A percentile compares a stretch with the other conserved stretches of the same genome.
Evolutionary conservation across 1,140 invertebrate species (phyloP).

Genomic region (Papilio polyxenes): DNA sequence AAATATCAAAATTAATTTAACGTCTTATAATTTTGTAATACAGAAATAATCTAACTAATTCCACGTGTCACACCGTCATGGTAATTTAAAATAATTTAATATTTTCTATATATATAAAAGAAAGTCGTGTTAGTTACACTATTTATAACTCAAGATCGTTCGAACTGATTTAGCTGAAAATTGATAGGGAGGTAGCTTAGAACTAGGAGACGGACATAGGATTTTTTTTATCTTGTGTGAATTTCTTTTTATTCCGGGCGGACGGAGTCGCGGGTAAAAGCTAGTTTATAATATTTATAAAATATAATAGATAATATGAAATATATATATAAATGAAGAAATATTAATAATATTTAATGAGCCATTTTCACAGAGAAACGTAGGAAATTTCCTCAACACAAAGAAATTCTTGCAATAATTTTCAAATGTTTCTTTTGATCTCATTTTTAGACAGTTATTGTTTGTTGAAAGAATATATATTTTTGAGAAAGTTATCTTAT

Average conservation of each 20-base stretch:
- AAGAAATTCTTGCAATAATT: not conserved
- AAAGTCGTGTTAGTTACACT: too few species aligned
- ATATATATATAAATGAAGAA: not conserved
- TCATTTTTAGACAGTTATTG: conserved; percentile 15
- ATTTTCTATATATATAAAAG: too few species aligned
- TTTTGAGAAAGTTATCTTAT: conserved; percentile 26
- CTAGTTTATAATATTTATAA: not conserved
- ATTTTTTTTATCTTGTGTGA: too few species aligned
- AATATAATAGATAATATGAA: not conserved
- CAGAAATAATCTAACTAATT: not conserved
- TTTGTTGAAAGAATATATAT: conserved; percentile 4
- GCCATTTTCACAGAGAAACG: not conserved
- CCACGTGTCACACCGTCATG: not conserved
- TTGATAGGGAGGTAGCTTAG: too few species aligned
- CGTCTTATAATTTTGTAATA: not conserved
- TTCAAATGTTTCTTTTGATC: not conserved
- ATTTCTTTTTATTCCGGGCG: too few species aligned
- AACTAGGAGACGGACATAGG: too few species aligned
- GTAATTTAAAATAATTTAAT: conserved; percentile 28
- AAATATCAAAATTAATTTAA: too few species aligned
- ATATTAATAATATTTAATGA: conserved; percentile 7
- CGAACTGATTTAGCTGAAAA: too few species aligned
- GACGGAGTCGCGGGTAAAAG: too few species aligned
- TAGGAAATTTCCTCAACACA: not conserved
- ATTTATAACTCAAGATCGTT: too few species aligned